These are phyloP conservation scores for Drosophila vallismaia DNA, from an alignment of 2,888 invertebrate species.

Conservation along the genomic window DNA sequence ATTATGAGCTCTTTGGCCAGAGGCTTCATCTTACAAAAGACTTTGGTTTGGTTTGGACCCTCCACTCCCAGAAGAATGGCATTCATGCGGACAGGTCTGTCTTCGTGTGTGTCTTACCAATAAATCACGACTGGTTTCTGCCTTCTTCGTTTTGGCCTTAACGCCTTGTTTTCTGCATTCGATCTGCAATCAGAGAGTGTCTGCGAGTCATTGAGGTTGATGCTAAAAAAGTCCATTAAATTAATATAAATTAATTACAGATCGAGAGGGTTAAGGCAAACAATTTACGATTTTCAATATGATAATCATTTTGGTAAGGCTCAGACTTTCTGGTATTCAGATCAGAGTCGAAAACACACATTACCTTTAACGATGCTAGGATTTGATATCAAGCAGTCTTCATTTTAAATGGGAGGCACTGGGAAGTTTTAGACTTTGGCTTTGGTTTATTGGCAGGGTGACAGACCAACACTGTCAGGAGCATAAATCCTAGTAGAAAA, in stretches of 20 bases:
- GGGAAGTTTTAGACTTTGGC: slow-evolving; percentile 1
- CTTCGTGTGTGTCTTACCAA: slow-evolving; percentile 59
- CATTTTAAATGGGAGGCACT: background rate
- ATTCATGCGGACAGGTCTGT: slow-evolving; percentile 1
- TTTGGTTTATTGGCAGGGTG: slow-evolving; percentile 23
- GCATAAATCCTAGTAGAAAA: slow-evolving; percentile 18
- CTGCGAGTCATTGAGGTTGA: slow-evolving; percentile 14
- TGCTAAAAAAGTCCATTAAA: slow-evolving; percentile 22
- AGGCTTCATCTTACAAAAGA: slow-evolving; percentile 47
- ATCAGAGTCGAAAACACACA: background rate
- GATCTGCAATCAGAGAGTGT: background rate
- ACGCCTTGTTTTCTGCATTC: slow-evolving; percentile 32
- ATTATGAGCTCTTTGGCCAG: slow-evolving; percentile 53
- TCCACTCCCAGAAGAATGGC: slow-evolving; percentile 8
- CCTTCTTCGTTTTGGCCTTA: slow-evolving; percentile 35
- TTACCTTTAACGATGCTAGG: background rate
- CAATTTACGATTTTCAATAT: too few relatives aligned
- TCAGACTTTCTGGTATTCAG: too few relatives aligned
- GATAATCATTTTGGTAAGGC: too few relatives aligned
- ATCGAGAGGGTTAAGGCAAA: slow-evolving; percentile 30
- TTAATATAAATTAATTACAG: slow-evolving; percentile 60
- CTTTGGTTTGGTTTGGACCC: slow-evolving; percentile 1
- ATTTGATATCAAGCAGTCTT: background rate
- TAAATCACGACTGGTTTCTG: slow-evolving; percentile 56
- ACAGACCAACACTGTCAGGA: slow-evolving; percentile 16